Base-by-base conservation (phyloP, 2,888 invertebrate genomes). In the Drosophila peninsularis region DNA sequence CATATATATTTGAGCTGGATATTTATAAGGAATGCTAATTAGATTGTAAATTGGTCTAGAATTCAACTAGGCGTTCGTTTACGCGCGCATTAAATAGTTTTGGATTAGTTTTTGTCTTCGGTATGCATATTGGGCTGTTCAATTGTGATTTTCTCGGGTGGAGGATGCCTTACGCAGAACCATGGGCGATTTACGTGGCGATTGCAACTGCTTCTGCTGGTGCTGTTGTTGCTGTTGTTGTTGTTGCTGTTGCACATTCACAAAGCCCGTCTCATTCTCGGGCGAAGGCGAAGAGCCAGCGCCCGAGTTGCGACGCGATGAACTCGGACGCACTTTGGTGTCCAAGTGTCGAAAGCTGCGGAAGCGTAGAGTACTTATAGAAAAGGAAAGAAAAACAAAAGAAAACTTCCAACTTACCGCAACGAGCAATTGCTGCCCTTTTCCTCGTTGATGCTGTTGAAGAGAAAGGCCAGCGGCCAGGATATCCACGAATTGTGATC, bases 401-500 rank as follows among this genome's bases (percentile, higher is more conserved):
- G 17, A 30, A 9, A 32, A 19, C 0, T 17, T 19, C 19, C 14
- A 34, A 19, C 41, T 91, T 93, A 97, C 97, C 97, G 95, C 76
- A 97, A 94, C 7, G 96, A 96, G 64, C 97, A 94, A 92, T 97
- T 96, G 89, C 95, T 96, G 73, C 87, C 71, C 27, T 83, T 82
- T 4, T 82, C 88, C 62, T 96, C 95, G 61, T 95, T 95, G 80
- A 96, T 96, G 68, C 90, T 89, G 91, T 97, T 96, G 92, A 97
- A 96, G 86, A 98, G 94, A 91, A 97, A 97, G 10, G 97, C 97
- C 66, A 98, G 93, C 5, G 98, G 98, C 97, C 97, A 97, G 91
- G 97, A 97, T 89, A 98, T 97, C 97, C 97, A 98, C 0, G 97
- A 96, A 19, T 88, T 90, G 44, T 95, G 94, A 90, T 95, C 95